Conservation (phyloP, 1,140 invertebrate genomes). For the Aphidius ervi region DNA sequence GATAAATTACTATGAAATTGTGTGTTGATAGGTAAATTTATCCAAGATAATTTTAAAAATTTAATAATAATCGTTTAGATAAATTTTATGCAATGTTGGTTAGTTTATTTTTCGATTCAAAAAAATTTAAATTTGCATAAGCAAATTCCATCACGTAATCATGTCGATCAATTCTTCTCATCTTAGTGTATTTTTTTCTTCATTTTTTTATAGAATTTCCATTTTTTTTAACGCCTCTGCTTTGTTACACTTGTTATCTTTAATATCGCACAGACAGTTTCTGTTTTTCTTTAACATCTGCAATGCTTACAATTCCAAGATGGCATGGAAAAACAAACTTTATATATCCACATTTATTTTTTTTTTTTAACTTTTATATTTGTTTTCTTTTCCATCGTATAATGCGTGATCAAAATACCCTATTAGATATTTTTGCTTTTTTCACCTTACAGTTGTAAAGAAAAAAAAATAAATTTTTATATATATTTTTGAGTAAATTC, state of each 20-base stretch:
- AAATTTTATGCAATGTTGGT: too few species aligned
- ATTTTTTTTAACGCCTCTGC: background rate
- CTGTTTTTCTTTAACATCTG: slow-evolving; percentile 15
- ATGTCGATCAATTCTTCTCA: background rate
- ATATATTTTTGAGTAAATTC: too few species aligned
- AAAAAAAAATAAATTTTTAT: too few species aligned
- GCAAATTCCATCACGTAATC: slow-evolving; percentile 11
- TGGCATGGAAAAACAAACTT: slow-evolving; percentile 16
- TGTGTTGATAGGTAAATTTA: too few species aligned
- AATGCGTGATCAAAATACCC: too few species aligned
- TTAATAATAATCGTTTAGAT: too few species aligned
- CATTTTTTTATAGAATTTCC: background rate
- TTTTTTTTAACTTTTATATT: slow-evolving; percentile 6
- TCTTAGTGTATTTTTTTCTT: slow-evolving; percentile 2
- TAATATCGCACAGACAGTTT: slow-evolving; percentile 6
- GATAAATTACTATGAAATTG: too few species aligned
- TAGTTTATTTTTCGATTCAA: too few species aligned
- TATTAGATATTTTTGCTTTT: too few species aligned
- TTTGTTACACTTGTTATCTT: slow-evolving; percentile 16
- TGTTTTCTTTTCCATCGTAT: background rate
- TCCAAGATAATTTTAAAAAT: too few species aligned
- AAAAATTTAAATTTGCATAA: background rate
- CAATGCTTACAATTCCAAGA: background rate
- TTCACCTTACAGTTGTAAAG: too few species aligned
- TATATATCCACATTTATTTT: background rate